phyloP scores from a whole-genome alignment of 2,797 vertebrate genomes.

The Pipistrellus nathusii region DNA sequence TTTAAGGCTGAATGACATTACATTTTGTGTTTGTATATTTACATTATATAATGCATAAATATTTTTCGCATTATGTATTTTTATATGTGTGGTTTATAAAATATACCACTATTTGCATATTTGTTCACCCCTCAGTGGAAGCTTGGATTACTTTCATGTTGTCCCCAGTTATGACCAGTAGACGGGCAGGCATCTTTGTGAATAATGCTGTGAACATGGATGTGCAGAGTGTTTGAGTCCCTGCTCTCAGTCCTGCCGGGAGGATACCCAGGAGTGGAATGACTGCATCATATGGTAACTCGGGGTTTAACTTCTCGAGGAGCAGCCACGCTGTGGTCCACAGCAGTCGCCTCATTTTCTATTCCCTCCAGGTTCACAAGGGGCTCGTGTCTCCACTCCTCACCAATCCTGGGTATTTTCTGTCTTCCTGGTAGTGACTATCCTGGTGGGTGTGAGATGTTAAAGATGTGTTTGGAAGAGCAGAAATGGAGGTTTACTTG shows the following conservation, averaged over 20 bases:
- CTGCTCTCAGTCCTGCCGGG: background rate
- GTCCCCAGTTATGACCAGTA: too few species aligned
- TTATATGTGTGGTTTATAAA: background rate
- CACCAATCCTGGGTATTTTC: background rate
- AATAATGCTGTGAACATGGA: background rate
- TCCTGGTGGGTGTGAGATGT: background rate
- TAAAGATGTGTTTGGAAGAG: background rate
- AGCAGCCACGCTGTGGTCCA: background rate
- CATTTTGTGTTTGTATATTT: background rate
- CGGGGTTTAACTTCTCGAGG: background rate
- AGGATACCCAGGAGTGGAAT: background rate
- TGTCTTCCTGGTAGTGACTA: background rate
- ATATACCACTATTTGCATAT: background rate
- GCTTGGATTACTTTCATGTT: background rate
- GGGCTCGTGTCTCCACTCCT: background rate
- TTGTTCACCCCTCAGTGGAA: background rate
- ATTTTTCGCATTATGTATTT: background rate
- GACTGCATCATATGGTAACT: background rate
- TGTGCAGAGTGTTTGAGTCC: background rate
- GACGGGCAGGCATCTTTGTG: too few species aligned
- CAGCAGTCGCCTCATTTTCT: background rate
- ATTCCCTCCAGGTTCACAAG: background rate
- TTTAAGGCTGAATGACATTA: background rate
- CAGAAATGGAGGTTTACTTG: slow-evolving; percentile 17
- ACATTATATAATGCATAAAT: background rate